Evolutionary conservation across 23 tunicate species (phyloP).

Genomic region (Trididemnum clinides): DNA sequence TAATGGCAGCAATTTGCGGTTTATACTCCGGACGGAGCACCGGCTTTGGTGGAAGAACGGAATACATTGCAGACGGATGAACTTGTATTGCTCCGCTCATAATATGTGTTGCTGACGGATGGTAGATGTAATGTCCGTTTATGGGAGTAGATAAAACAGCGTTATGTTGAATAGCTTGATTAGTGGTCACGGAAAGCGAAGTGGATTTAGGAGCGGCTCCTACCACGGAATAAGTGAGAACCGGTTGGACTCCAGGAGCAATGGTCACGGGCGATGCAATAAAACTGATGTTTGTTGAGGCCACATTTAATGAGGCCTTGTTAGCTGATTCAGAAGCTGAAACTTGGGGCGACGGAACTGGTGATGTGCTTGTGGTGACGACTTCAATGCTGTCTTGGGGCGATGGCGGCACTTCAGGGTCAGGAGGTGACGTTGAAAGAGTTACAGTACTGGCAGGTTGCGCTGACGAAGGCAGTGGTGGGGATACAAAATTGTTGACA

Average conservation of each 20-base stretch:
- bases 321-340: not conserved
- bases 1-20: not conserved
- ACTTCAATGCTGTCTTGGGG: not conserved
- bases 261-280: conserved; percentile 25
- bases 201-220: conserved; percentile 51
- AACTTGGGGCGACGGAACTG: not conserved
- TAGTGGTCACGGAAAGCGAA: conserved; percentile 35
- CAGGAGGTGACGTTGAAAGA: not conserved
- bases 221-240: conserved; percentile 69
- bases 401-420: not conserved
- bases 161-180: conserved; percentile 42
- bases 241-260: conserved; percentile 62
- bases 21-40: not conserved
- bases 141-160: conserved; percentile 13
- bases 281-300: not conserved
- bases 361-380: not conserved
- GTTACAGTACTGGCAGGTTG: not conserved
- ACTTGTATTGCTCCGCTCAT: conserved; percentile 50
- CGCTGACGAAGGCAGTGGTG: not conserved
- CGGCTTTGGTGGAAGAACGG: conserved; percentile 30
- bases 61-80: conserved; percentile 36
- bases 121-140: conserved; percentile 18
- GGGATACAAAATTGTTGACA: not conserved
- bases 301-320: not conserved
- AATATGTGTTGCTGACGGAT: conserved; percentile 30